These are phyloP conservation scores for Oreotrochilus melanogaster DNA, from an alignment of 2,113 vertebrate genomes.

Conservation along the genomic window DNA sequence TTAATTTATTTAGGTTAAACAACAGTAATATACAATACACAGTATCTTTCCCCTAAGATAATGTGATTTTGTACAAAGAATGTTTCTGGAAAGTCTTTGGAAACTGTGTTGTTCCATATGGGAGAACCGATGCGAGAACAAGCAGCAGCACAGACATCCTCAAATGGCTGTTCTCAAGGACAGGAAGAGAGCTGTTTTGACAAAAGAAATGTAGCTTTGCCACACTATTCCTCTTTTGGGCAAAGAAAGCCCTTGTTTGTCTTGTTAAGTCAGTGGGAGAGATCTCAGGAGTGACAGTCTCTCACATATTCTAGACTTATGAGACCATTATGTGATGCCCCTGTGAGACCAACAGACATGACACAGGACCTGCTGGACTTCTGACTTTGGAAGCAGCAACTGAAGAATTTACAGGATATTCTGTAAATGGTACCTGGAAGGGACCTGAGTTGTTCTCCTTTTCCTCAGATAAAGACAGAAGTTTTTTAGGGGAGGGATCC, in stretches of 20 bases:
- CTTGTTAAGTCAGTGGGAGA: background rate
- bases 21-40: background rate
- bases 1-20: background rate
- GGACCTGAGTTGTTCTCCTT: background rate
- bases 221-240: background rate
- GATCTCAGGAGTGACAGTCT: background rate
- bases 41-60: accelerated
- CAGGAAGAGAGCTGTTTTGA: background rate
- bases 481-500: accelerated
- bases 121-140: background rate
- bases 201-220: accelerated
- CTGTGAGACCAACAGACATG: background rate
- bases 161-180: background rate
- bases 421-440: background rate
- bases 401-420: background rate
- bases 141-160: background rate
- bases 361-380: background rate
- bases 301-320: background rate
- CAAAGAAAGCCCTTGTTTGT: background rate
- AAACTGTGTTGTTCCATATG: background rate
- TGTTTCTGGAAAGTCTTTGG: background rate
- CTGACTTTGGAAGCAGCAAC: background rate
- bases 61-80: background rate
- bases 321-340: background rate
- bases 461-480: background rate